Evolutionary conservation across 2,888 invertebrate species (phyloP), one percentile per base, ranked within the genome.

Genomic region (Stenichneumon culpator): DNA sequence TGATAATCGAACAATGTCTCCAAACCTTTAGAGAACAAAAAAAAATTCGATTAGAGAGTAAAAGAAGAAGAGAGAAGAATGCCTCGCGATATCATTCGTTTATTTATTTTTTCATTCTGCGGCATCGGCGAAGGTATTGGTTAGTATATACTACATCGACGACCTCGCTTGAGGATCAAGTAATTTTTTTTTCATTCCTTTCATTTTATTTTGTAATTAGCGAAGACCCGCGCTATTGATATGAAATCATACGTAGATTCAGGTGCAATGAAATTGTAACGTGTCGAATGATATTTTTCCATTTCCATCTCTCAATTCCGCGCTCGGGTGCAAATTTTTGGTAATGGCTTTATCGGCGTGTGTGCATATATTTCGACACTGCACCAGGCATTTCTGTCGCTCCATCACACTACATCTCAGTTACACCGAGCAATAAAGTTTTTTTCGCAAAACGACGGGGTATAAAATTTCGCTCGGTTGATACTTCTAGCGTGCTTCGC

Each of bases 11-110:
- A 36, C 57, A 75, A 54, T 65, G 25, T 28, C 65, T 19, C 52
- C 47, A 70, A 69, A 74, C 57, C 67, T 63, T 73, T 54, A 50
- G 16, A 5, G 32, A 63, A 44, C 39, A 69, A 73, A 5, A 68
- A 19, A 78, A 65, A 54, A 79, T 83, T 83, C 67, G 75, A 77
- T 80, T 67, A 22, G n/a, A 22, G 25, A 65, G 50, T 69, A 19
- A 16, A 67, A 57, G 79, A 60, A 80, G 65, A 54, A 19, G 70
- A 82, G 32, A 32, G 32, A 82, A 83, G 84, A 81, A 82, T 75
- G 80, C 82, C 80, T 79, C 70, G 47, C 47, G 47, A 39, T 16
- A 69, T 73, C 39, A 63, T 70, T 44, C 44, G 36, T 79, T 79
- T 78, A 22, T 69, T 83, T 60, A n/a, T 73, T 54, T 36, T 68